Percentiles rank a stretch among this genome's conserved stretches.
These are phyloP conservation scores for Cottus gobio DNA, from an alignment of 2,113 vertebrate genomes.

Conservation along the genomic window DNA sequence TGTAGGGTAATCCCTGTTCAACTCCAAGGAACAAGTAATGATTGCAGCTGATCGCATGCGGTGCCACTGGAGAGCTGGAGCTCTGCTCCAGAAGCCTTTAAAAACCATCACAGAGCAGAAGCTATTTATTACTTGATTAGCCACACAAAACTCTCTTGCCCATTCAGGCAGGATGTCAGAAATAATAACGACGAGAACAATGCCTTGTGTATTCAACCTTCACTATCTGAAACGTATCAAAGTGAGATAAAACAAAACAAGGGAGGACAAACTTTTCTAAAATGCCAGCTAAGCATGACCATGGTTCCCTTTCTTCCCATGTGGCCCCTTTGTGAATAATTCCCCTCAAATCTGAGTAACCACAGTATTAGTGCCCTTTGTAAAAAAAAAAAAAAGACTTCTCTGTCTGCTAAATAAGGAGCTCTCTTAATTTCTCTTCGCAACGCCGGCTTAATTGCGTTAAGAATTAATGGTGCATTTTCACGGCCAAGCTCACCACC, in stretches of 20 bases:
- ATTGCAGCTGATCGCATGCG: slow-evolving; percentile 63
- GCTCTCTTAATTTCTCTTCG: slow-evolving; percentile 93
- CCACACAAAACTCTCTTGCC: slow-evolving; percentile 26
- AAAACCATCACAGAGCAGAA: slow-evolving; percentile 43
- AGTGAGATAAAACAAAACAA: slow-evolving; percentile 48
- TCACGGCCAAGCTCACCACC: slow-evolving; percentile 93
- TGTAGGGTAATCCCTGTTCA: slow-evolving; percentile 57
- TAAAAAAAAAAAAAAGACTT: slow-evolving; percentile 87
- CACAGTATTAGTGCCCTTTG: slow-evolving; percentile 88
- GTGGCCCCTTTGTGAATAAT: slow-evolving; percentile 66
- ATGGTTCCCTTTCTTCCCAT: slow-evolving; percentile 54
- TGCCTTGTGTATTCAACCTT: slow-evolving; percentile 17
- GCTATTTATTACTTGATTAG: slow-evolving; percentile 65
- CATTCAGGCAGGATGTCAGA: slow-evolving; percentile 5
- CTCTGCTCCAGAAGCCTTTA: slow-evolving; percentile 50
- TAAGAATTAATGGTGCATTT: slow-evolving; percentile 96
- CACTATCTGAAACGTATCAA: slow-evolving; percentile 42
- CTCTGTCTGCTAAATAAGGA: slow-evolving; percentile 92
- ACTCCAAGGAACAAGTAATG: slow-evolving; percentile 65
- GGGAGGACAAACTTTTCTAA: slow-evolving; percentile 45
- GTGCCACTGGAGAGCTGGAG: slow-evolving; percentile 55
- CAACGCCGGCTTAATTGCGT: slow-evolving; percentile 93
- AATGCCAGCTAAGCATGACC: slow-evolving; percentile 63
- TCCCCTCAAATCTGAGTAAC: slow-evolving; percentile 86
- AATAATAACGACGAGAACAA: slow-evolving; percentile 26